phyloP scores from a whole-genome alignment of 1,140 invertebrate genomes.

The Bombus affinis region DNA sequence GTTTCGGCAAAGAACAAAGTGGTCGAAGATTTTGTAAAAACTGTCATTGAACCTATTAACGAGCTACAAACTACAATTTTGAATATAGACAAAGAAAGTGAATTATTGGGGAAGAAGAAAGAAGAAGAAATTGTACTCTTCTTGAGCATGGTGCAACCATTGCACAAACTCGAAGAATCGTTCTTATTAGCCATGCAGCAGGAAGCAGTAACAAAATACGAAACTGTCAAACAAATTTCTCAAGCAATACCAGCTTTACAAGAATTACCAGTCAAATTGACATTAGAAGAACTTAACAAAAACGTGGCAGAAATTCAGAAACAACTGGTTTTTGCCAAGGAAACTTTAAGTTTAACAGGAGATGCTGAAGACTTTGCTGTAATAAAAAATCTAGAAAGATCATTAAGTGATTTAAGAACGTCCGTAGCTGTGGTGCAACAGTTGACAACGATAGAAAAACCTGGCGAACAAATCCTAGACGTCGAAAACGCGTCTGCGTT shows the following conservation, averaged over 20 bases:
- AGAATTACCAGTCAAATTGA: conserved; percentile 31
- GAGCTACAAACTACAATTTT: conserved; percentile 46
- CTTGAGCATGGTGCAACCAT: conserved; percentile 46
- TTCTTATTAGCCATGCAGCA: conserved; percentile 33
- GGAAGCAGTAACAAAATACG: background rate
- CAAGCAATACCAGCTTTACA: conserved; percentile 10
- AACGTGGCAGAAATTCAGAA: conserved; percentile 39
- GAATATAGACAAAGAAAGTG: conserved; percentile 24
- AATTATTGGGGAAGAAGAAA: background rate
- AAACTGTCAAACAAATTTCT: background rate
- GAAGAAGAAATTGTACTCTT: conserved; percentile 23
- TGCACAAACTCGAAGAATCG: conserved; percentile 49
- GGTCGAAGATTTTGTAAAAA: conserved; percentile 26
- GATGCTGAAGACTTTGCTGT: conserved; percentile 8
- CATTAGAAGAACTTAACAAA: conserved; percentile 45
- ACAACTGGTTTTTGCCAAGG: conserved; percentile 9
- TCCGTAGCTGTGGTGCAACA: conserved; percentile 53
- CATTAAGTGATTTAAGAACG: conserved; percentile 50
- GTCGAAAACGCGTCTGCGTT: conserved; percentile 53
- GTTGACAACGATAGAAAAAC: conserved; percentile 43
- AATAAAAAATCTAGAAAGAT: conserved; percentile 37
- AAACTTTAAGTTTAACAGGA: background rate
- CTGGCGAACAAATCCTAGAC: conserved; percentile 41
- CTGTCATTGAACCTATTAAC: conserved; percentile 35
- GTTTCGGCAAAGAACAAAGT: background rate